phyloP scores from a whole-genome alignment of 1,140 invertebrate species.

The Brachionus angularis region DNA sequence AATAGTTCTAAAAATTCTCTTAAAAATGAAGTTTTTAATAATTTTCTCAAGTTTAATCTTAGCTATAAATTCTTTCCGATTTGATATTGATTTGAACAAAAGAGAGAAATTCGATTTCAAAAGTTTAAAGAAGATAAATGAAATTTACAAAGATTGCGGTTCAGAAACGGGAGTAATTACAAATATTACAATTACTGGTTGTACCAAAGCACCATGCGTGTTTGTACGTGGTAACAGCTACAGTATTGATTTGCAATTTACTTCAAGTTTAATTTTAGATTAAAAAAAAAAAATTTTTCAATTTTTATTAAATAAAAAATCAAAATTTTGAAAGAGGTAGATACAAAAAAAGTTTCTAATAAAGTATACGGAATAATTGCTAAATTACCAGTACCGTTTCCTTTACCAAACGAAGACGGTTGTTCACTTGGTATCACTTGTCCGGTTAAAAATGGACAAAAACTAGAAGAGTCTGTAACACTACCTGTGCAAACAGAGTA shows the following conservation, averaged over 20 bases:
- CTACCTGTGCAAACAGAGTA: constrained; percentile 17
- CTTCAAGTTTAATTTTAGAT: constrained; percentile 12
- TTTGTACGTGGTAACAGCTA: constrained; percentile 8
- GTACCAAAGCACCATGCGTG: constrained; percentile 2
- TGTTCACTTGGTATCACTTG: constrained; percentile 28
- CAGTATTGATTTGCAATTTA: constrained; percentile 19
- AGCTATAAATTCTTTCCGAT: too few relatives aligned
- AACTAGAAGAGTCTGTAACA: constrained; percentile 9
- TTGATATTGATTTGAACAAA: constrained; percentile 1
- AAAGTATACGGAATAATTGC: constrained; percentile 28
- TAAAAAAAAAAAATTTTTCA: neutral
- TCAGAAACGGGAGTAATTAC: constrained; percentile 17
- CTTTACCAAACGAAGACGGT: constrained; percentile 30
- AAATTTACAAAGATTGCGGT: constrained; percentile 33
- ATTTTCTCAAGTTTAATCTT: too few relatives aligned
- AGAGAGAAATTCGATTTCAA: constrained; percentile 13
- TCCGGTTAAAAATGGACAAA: constrained; percentile 25
- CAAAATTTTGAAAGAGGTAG: constrained; percentile 34
- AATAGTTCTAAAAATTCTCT: too few relatives aligned
- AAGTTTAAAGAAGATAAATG: neutral
- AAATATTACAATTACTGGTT: constrained; percentile 13
- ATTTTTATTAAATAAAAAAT: neutral
- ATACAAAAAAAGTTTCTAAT: constrained; percentile 7
- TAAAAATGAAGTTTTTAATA: too few relatives aligned
- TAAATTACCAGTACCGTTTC: constrained; percentile 31